These are phyloP conservation scores for Scaptomyza flava DNA, from an alignment of 2,888 invertebrate species.

Conservation along the genomic window DNA sequence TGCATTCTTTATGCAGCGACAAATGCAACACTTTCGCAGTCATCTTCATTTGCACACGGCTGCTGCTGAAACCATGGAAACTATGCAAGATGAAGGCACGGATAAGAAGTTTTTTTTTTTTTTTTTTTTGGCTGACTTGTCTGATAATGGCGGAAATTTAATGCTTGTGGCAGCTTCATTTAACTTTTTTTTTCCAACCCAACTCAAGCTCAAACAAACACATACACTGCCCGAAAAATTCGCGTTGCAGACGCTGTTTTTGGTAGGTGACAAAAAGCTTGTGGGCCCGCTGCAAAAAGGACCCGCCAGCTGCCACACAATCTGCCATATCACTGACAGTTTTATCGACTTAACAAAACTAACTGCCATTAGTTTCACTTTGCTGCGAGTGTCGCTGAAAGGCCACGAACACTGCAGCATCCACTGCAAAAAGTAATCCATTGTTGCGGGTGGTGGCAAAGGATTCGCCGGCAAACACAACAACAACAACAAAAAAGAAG, in stretches of 20 bases:
- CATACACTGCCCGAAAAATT: conserved; percentile 19
- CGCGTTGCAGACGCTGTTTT: conserved; percentile 14
- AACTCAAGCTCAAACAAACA: conserved; percentile 47
- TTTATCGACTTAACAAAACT: conserved; percentile 82
- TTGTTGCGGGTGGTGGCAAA: conserved; percentile 32
- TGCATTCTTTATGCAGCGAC: conserved; percentile 62
- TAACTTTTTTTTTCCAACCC: conserved; percentile 68
- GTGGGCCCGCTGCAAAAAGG: conserved; percentile 17
- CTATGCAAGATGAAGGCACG: neutral
- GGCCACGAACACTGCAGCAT: conserved; percentile 64
- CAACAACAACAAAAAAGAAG: conserved; percentile 5
- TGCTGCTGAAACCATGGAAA: conserved; percentile 20
- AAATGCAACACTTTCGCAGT: conserved; percentile 52
- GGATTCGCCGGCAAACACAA: conserved; percentile 19
- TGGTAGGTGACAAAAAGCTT: conserved; percentile 45
- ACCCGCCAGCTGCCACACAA: conserved; percentile 71
- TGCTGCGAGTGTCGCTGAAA: conserved; percentile 76
- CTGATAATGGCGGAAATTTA: conserved; percentile 67
- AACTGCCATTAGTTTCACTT: conserved; percentile 82
- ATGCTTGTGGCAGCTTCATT: conserved; percentile 74
- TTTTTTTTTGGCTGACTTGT: conserved; percentile 35
- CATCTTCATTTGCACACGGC: conserved; percentile 53
- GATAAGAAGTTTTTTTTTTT: neutral
- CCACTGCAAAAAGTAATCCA: conserved; percentile 39
- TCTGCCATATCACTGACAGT: conserved; percentile 81